Percentiles rank a stretch among this genome's conserved stretches.
phyloP scores from a whole-genome alignment of 2,113 vertebrate species.

The Climacteris rufus region DNA sequence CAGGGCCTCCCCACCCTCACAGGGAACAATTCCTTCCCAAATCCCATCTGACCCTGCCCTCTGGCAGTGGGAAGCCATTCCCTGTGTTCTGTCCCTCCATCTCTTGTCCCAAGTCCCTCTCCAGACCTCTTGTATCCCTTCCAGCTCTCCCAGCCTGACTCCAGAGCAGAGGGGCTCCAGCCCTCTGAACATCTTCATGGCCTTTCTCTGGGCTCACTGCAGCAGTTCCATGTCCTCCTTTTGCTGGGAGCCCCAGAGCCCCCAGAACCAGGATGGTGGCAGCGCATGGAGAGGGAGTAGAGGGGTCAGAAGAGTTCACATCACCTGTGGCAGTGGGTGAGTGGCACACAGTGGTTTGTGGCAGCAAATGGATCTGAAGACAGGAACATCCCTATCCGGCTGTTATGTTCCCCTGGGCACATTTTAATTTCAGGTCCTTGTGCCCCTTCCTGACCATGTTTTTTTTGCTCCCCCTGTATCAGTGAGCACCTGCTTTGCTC shows the following conservation, averaged over 20 bases:
- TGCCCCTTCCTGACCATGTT: not conserved
- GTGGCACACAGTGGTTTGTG: not conserved
- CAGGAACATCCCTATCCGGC: not conserved
- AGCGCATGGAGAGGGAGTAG: fast-evolving
- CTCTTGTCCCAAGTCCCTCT: not conserved
- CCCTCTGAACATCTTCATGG: not conserved
- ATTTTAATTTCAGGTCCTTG: not conserved
- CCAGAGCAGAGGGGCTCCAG: not conserved
- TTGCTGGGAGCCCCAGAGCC: not conserved
- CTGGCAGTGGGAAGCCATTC: not conserved
- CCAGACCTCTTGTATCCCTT: not conserved
- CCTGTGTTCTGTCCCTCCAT: not conserved
- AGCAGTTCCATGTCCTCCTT: not conserved
- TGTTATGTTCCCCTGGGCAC: not conserved
- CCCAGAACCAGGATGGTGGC: fast-evolving
- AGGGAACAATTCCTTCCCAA: fast-evolving
- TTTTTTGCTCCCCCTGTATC: not conserved
- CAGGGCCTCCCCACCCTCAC: not conserved
- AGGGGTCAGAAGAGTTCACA: not conserved
- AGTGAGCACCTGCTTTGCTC: not conserved
- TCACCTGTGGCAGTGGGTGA: not conserved
- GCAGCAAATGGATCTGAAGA: not conserved
- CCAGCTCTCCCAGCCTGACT: not conserved
- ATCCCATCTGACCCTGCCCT: not conserved
- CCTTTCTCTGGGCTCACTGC: not conserved